Conservation (phyloP, 2,797 vertebrate species). For the Xerus rutilus region DNA sequence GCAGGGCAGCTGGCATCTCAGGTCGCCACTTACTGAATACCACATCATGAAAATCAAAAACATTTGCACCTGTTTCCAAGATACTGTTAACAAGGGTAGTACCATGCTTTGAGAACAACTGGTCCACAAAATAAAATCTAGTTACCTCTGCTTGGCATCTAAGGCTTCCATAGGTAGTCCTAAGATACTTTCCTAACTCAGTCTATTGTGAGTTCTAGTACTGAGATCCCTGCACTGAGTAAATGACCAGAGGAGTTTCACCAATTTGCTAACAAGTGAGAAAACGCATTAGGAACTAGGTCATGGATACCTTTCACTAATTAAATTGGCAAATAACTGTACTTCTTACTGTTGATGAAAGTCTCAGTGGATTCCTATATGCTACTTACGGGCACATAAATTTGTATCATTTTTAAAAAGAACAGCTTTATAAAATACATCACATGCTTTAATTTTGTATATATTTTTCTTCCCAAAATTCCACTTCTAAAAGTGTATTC, state of each 20-base stretch:
- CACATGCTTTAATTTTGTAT: not conserved
- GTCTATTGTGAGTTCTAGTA: not conserved
- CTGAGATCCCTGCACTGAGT: not conserved
- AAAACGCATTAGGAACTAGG: not conserved
- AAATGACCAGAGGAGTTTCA: not conserved
- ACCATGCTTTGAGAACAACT: not conserved
- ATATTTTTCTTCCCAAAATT: not conserved
- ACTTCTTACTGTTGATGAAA: not conserved
- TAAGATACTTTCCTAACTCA: not conserved
- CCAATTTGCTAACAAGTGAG: not conserved
- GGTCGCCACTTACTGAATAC: not conserved
- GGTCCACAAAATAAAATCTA: not conserved
- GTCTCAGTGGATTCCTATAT: not conserved
- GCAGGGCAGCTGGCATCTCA: not conserved
- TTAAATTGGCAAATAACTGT: not conserved
- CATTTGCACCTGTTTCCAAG: not conserved
- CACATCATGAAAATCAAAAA: not conserved
- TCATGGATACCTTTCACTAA: not conserved
- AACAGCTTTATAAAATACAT: not conserved
- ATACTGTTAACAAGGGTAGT: not conserved
- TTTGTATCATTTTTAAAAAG: not conserved
- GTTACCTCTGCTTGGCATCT: not conserved
- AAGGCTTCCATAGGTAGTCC: not conserved
- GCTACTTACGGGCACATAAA: not conserved
- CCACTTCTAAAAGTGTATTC: not conserved